Percentiles rank a stretch among this genome's conserved stretches.
phyloP scores from a whole-genome alignment of 2,113 vertebrate genomes.

The Petaurus breviceps region DNA sequence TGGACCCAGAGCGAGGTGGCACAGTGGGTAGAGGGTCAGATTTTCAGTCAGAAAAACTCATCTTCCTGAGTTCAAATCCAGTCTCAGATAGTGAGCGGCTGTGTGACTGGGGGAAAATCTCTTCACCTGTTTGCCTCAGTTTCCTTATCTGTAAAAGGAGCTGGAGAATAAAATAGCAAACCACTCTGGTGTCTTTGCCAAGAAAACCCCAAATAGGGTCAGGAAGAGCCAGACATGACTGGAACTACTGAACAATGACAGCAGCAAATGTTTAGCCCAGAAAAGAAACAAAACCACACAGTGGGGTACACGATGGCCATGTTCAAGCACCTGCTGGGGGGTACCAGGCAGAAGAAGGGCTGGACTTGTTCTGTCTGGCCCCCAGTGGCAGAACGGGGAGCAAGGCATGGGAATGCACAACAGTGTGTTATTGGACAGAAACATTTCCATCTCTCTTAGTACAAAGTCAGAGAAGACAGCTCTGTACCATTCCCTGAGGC shows the following conservation, averaged over 20 bases:
- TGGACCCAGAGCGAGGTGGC: background rate
- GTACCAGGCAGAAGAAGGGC: background rate
- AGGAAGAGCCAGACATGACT: background rate
- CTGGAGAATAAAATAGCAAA: background rate
- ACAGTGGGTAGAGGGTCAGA: background rate
- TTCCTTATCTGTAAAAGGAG: background rate
- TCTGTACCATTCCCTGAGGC: background rate
- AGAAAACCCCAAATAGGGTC: background rate
- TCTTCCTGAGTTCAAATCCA: background rate
- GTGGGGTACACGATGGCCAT: background rate
- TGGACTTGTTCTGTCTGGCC: background rate
- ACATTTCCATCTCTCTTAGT: background rate
- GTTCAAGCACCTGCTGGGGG: background rate
- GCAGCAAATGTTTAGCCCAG: background rate
- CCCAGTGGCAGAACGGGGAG: background rate
- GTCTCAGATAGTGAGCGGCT: background rate
- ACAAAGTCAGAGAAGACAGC: background rate
- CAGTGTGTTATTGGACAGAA: background rate
- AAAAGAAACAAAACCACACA: background rate
- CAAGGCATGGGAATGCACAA: background rate
- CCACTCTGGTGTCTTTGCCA: background rate
- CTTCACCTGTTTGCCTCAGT: background rate
- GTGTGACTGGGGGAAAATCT: background rate
- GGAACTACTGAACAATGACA: background rate
- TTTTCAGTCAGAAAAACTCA: background rate